These are phyloP conservation scores for Hydractinia symbiolongicarpus DNA, from an alignment of 30 jellyfish, hydroid and myxozoan genomes.

Conservation along the genomic window DNA sequence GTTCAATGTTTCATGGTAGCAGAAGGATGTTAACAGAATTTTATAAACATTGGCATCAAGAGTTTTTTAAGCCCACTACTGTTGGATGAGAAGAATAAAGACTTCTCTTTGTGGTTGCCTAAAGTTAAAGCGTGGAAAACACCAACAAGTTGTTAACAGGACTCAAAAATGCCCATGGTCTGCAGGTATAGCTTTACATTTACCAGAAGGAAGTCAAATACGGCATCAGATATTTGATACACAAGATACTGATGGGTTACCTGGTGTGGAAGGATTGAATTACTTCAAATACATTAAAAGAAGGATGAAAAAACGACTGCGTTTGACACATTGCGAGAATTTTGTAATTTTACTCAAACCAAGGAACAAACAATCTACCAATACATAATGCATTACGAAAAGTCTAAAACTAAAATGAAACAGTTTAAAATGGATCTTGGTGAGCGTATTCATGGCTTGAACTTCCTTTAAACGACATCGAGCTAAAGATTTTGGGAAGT, in stretches of 20 bases:
- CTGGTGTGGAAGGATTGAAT: neutral
- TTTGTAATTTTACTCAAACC: neutral
- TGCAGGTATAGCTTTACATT: neutral
- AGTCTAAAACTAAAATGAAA: neutral
- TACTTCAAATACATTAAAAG: neutral
- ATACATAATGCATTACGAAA: neutral
- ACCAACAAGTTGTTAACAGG: neutral
- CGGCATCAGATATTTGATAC: conserved; percentile 1
- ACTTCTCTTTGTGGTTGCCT: neutral
- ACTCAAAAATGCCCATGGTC: neutral
- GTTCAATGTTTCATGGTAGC: too few relatives aligned
- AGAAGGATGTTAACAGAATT: too few relatives aligned
- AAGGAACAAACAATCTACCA: neutral
- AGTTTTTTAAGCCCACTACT: neutral
- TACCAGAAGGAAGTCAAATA: neutral
- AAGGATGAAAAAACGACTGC: neutral
- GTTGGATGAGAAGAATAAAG: neutral
- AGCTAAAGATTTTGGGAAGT: too few relatives aligned
- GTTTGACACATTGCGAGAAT: neutral
- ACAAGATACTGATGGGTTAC: neutral
- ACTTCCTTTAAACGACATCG: too few relatives aligned
- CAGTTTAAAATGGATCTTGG: too few relatives aligned
- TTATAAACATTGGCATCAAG: too few relatives aligned
- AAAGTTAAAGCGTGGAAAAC: neutral
- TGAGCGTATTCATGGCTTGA: too few relatives aligned